Percentiles rank a stretch among this genome's conserved stretches.
These are phyloP conservation scores for Peribatodes rhomboidaria DNA, from an alignment of 2,888 invertebrate genomes.

Conservation along the genomic window DNA sequence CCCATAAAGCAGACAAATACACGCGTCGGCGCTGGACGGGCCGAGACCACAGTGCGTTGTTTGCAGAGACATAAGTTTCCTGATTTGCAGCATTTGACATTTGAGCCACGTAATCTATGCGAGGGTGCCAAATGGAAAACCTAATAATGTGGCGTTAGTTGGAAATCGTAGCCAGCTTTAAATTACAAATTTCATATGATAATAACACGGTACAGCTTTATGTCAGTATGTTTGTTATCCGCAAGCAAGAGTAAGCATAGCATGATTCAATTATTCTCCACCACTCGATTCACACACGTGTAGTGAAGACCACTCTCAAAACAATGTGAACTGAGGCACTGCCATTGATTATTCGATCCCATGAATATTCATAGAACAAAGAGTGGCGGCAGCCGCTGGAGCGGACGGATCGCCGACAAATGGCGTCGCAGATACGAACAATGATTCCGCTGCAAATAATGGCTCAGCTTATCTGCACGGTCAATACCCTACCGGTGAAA, in stretches of 20 bases:
- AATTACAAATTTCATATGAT: not conserved
- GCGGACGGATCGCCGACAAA: constrained; percentile 57
- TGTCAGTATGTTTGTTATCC: too few species aligned
- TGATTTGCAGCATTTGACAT: constrained; percentile 10
- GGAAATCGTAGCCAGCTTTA: not conserved
- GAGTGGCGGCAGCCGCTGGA: constrained; percentile 48
- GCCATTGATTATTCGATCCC: constrained; percentile 41
- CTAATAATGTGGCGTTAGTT: constrained; percentile 1
- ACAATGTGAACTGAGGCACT: constrained; percentile 10
- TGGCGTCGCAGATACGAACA: constrained; percentile 63
- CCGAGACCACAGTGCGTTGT: constrained; percentile 18
- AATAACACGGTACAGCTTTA: not conserved
- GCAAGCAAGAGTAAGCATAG: too few species aligned
- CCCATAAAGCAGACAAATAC: constrained; percentile 41
- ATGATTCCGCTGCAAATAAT: constrained; percentile 73
- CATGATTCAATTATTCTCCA: not conserved
- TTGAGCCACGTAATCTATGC: constrained; percentile 1
- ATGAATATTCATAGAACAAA: constrained; percentile 70
- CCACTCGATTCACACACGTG: not conserved
- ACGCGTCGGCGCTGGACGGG: constrained; percentile 32
- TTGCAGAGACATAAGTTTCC: constrained; percentile 15
- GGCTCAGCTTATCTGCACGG: constrained; percentile 59
- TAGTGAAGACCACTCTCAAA: constrained; percentile 13
- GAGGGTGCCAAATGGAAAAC: constrained; percentile 6
- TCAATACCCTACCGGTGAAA: constrained; percentile 29